These are phyloP conservation scores for Synodontis membranacea DNA, from an alignment of 2,113 vertebrate species.

Conservation along the genomic window DNA sequence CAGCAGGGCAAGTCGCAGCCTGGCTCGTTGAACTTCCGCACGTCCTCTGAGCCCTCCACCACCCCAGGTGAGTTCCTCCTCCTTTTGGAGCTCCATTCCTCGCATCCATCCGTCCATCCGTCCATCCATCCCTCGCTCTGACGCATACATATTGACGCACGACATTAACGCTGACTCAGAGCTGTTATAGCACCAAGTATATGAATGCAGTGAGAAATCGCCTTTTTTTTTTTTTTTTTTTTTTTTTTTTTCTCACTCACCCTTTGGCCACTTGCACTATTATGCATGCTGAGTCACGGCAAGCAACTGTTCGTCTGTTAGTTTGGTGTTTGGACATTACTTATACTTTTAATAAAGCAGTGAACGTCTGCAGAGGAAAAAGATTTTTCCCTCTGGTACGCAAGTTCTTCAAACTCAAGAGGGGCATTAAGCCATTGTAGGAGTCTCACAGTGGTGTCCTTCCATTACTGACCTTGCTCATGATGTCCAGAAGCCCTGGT, in stretches of 20 bases:
- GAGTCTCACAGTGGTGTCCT: not conserved
- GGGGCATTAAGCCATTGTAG: not conserved
- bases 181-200: slow-evolving; percentile 45
- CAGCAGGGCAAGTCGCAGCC: slow-evolving; percentile 89
- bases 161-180: slow-evolving; percentile 51
- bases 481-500: not conserved
- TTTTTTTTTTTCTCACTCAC: slow-evolving; percentile 10
- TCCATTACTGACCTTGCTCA: not conserved
- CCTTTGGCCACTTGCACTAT: slow-evolving; percentile 37
- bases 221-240: slow-evolving; percentile 33
- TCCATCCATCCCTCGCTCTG: slow-evolving; percentile 56
- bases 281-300: slow-evolving; percentile 50
- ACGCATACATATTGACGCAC: slow-evolving; percentile 20
- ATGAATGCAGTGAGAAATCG: slow-evolving; percentile 42
- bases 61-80: slow-evolving; percentile 83
- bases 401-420: not conserved
- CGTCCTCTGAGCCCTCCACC: slow-evolving; percentile 81
- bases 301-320: slow-evolving; percentile 39
- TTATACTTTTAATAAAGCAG: slow-evolving; percentile 20
- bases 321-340: slow-evolving; percentile 8
- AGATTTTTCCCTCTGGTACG: not conserved
- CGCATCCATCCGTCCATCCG: slow-evolving; percentile 50
- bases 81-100: slow-evolving; percentile 41
- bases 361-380: not conserved
- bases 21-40: slow-evolving; percentile 82